Evolutionary conservation across 2,888 invertebrate genomes (phyloP).

Genomic region (Dorcus parallelipipedus): DNA sequence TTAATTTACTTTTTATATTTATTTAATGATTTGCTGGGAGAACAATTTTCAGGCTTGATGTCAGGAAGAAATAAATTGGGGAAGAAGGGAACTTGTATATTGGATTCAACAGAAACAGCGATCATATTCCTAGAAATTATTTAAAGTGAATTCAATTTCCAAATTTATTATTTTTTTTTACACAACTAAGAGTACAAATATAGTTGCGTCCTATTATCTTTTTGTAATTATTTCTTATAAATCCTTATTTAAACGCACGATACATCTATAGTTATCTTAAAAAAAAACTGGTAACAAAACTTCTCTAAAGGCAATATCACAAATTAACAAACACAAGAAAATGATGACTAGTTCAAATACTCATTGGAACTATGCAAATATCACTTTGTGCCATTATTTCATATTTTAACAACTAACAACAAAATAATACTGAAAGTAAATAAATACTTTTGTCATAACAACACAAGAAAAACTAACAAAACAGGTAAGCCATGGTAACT

Average conservation of each 20-base stretch:
- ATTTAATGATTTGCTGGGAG: too few species aligned
- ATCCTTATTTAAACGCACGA: not conserved
- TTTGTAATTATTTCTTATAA: not conserved
- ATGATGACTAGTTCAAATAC: not conserved
- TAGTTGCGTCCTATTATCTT: not conserved
- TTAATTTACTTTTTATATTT: too few species aligned
- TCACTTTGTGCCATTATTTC: conserved; percentile 1
- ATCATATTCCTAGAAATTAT: not conserved
- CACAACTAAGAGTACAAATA: conserved; percentile 2
- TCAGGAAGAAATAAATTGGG: not conserved
- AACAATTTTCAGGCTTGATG: too few species aligned
- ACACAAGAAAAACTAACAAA: not conserved
- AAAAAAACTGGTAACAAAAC: not conserved
- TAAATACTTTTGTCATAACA: not conserved
- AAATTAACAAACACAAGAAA: not conserved
- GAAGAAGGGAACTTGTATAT: not conserved
- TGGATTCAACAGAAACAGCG: not conserved
- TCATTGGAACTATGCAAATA: not conserved
- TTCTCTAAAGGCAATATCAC: not conserved
- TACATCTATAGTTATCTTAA: not conserved
- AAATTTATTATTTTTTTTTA: not conserved
- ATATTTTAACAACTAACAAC: not conserved
- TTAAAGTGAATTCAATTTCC: not conserved
- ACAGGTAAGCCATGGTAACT: not conserved
- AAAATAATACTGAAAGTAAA: not conserved